Evolutionary conservation across 2,797 vertebrate species (phyloP).

Genomic region (Merluccius polli): DNA sequence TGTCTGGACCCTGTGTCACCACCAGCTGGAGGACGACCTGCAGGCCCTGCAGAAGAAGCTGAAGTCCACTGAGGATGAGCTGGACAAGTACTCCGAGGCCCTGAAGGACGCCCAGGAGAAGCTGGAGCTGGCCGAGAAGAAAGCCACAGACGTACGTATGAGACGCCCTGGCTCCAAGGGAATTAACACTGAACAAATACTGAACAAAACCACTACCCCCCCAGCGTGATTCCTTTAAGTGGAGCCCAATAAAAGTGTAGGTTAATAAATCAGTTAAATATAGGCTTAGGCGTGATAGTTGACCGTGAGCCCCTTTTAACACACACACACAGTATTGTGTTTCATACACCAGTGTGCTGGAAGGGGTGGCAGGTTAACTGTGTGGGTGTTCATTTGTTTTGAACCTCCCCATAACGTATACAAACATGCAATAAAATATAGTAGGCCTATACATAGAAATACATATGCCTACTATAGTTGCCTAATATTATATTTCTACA

Average conservation of each 20-base stretch:
- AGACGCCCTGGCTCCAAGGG: constrained; percentile 18
- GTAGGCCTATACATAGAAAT: not conserved
- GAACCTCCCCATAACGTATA: not conserved
- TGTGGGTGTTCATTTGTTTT: too few relatives aligned
- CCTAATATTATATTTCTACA: not conserved
- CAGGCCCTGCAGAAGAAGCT: constrained; percentile 96
- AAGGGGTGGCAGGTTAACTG: not conserved
- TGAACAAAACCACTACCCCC: too few relatives aligned
- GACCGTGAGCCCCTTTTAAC: not conserved
- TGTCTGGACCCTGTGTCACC: constrained; percentile 44
- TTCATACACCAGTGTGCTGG: not conserved
- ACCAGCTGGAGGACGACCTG: constrained; percentile 94
- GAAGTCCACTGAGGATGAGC: constrained; percentile 95
- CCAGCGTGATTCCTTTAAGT: not conserved
- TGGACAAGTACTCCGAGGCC: constrained; percentile 98
- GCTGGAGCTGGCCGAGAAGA: constrained; percentile 97
- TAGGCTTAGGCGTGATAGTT: too few relatives aligned
- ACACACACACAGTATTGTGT: not conserved
- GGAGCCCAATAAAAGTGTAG: not conserved
- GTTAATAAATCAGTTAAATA: not conserved
- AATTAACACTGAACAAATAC: too few relatives aligned
- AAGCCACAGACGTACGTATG: constrained; percentile 92
- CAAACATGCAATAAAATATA: not conserved
- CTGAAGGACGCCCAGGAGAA: constrained; percentile 99
- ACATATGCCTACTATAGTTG: not conserved